Percentiles rank a stretch among this genome's conserved stretches.
These are phyloP conservation scores for Epizoanthus scotinus DNA, from an alignment of 92 coral and sea anemone species.

Conservation along the genomic window DNA sequence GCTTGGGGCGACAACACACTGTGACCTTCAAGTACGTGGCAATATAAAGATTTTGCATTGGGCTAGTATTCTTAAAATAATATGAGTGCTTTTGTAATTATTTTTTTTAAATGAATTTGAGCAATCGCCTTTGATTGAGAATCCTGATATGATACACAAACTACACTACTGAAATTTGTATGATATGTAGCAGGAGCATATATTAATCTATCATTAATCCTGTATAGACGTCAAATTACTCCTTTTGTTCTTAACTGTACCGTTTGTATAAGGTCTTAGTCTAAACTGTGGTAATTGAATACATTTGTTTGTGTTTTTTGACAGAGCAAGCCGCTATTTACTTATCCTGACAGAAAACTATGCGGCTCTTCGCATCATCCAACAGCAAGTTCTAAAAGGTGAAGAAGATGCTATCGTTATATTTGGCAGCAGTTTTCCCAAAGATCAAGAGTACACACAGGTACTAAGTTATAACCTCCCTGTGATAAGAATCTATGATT, in stretches of 20 bases:
- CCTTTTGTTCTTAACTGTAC: no score
- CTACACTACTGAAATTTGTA: no score
- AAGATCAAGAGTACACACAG: conserved; percentile 92
- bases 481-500: no score
- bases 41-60: background rate
- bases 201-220: no score
- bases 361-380: conserved; percentile 77
- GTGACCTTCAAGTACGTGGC: conserved; percentile 12
- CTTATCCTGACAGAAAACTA: conserved; percentile 83
- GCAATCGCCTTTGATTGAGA: no score
- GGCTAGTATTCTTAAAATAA: background rate
- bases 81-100: background rate
- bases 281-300: background rate
- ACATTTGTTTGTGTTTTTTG: background rate
- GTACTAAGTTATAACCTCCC: conserved; percentile 27
- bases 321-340: conserved; percentile 86
- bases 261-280: no score
- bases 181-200: no score
- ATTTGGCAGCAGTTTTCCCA: conserved; percentile 89
- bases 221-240: no score
- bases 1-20: background rate
- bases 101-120: no score
- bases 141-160: no score
- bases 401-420: conserved; percentile 68
- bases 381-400: conserved; percentile 62